Evolutionary conservation across 2,113 vertebrate genomes (phyloP), one percentile per base, ranked within the genome.

Genomic region (Nycticebus coucang): DNA sequence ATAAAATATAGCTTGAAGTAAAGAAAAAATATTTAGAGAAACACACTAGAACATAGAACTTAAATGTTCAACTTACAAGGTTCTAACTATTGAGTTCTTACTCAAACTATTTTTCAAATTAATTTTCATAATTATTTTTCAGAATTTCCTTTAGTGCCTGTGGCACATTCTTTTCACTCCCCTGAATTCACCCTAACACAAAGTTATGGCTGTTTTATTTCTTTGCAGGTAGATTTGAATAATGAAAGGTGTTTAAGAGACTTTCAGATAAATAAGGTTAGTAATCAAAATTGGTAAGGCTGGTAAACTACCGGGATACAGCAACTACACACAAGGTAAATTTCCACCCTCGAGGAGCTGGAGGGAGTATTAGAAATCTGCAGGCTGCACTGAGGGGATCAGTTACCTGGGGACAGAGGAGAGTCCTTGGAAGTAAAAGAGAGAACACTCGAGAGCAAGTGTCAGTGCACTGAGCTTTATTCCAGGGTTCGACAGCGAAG

Each of bases 191-290:
- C 8, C 10, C 18, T 10, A 28, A 14, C 41, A 82, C 30, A n/a
- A 94, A 95, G 33, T 55, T 68, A 82, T n/a, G 45, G 55, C 30
- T 15, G 41, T 86, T 72, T 64, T 57, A 50, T 78, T 62, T 11
- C 66, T 87, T 87, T 85, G 45, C 21, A 71, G 55, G 55, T 86
- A 77, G 59, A 89, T 80, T 95, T 92, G 66, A 94, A 83, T 84
- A 88, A 83, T 69, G 64, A 30, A n/a, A 84, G 50, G 30, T 64
- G 22, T 91, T 91, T 41, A 90, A 79, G 69, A 79, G 17, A 35
- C 53, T 75, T 74, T 79, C 50, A 78, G 59, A 59, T 87, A 78
- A 66, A 93, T 89, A 62, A 91, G 57, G 7, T 72, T 80, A 87
- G 28, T 72, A 35, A 87, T 80, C 50, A 92, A 57, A 1, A 18